These are phyloP conservation scores for Agrochola circellaris DNA, from an alignment of 2,888 invertebrate genomes.

Conservation along the genomic window DNA sequence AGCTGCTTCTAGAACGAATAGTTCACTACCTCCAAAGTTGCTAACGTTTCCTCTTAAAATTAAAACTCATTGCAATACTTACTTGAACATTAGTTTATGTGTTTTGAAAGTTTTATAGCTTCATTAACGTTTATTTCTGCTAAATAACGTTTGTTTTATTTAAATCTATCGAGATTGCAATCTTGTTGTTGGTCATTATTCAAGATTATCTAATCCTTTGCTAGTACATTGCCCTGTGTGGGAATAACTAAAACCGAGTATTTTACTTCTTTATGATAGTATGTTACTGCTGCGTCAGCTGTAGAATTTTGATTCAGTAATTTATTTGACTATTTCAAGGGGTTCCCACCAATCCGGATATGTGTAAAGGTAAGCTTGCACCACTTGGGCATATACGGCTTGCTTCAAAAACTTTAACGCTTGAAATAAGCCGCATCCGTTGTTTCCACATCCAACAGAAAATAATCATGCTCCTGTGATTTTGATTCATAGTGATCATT, in stretches of 20 bases:
- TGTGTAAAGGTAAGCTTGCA: not conserved
- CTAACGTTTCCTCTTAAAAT: slow-evolving; percentile 17
- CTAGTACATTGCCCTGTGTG: slow-evolving; percentile 15
- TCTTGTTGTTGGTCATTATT: slow-evolving; percentile 40
- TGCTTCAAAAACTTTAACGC: not conserved
- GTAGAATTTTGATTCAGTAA: not conserved
- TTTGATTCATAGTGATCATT: not conserved
- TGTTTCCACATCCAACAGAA: not conserved
- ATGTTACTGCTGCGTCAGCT: not conserved
- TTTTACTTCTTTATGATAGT: not conserved
- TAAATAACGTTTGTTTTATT: slow-evolving; percentile 46
- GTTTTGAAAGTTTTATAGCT: slow-evolving; percentile 53
- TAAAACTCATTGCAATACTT: slow-evolving; percentile 22
- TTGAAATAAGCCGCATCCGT: not conserved
- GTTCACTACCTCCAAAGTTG: slow-evolving; percentile 1
- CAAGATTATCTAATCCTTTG: slow-evolving; percentile 32
- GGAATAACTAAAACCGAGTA: slow-evolving; percentile 21
- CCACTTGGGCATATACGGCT: not conserved
- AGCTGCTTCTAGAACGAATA: slow-evolving; percentile 21
- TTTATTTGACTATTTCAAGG: not conserved
- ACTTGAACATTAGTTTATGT: slow-evolving; percentile 29
- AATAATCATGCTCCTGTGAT: not conserved
- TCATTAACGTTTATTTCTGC: slow-evolving; percentile 51
- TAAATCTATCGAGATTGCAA: slow-evolving; percentile 36
- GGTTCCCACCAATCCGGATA: not conserved